Percentiles rank a stretch among this genome's conserved stretches.
These are phyloP conservation scores for Apotomis capreana DNA, from an alignment of 2,888 invertebrate genomes.

Conservation along the genomic window DNA sequence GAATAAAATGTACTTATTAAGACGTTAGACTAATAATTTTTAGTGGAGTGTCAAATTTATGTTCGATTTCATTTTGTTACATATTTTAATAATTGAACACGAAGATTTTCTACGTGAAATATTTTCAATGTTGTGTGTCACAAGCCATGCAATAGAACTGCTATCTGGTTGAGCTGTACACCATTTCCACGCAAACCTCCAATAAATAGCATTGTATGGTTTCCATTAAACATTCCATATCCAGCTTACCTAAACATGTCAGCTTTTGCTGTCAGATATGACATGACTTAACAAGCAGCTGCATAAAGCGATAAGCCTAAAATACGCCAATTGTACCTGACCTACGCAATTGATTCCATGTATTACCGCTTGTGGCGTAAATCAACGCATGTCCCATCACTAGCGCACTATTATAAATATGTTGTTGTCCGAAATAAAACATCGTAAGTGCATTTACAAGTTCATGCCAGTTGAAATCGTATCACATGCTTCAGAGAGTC, in stretches of 20 bases:
- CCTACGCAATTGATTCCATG: slow-evolving; percentile 43
- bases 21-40: too few species aligned
- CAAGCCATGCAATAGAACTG: too few species aligned
- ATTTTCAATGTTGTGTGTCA: too few species aligned
- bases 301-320: slow-evolving; percentile 29
- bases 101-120: too few species aligned
- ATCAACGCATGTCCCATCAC: slow-evolving; percentile 60
- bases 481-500: not conserved
- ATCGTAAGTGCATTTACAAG: not conserved
- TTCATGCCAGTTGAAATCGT: not conserved
- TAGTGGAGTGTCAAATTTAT: too few species aligned
- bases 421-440: not conserved
- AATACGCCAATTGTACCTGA: slow-evolving; percentile 39
- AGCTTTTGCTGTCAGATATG: slow-evolving; percentile 12
- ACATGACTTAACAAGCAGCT: slow-evolving; percentile 20
- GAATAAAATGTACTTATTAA: not conserved
- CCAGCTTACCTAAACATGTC: slow-evolving; percentile 6
- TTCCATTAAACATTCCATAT: not conserved
- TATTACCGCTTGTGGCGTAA: slow-evolving; percentile 53
- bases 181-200: too few species aligned
- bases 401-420: slow-evolving; percentile 44
- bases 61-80: too few species aligned
- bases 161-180: too few species aligned
- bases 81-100: too few species aligned
- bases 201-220: too few species aligned